phyloP scores from a whole-genome alignment of 2,113 vertebrate species.

The Bambusicola thoracicus region DNA sequence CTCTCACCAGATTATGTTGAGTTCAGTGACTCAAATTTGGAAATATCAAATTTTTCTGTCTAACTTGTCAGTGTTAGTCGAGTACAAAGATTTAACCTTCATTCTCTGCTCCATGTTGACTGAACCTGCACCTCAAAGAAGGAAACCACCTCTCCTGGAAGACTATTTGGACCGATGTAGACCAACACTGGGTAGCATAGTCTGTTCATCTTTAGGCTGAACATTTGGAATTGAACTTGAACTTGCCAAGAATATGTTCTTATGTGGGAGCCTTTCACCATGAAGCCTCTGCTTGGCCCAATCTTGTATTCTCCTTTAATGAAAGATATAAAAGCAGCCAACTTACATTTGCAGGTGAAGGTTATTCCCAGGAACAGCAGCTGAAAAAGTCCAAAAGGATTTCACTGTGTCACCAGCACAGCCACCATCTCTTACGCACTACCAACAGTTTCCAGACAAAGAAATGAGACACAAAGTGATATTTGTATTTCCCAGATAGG shows the following conservation, averaged over 20 bases:
- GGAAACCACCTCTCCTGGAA: background rate
- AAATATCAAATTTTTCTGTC: background rate
- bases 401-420: background rate
- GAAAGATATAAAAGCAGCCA: background rate
- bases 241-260: background rate
- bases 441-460: background rate
- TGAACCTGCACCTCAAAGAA: background rate
- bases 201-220: background rate
- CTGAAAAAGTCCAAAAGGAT: background rate
- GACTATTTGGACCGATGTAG: background rate
- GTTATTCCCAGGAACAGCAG: background rate
- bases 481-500: background rate
- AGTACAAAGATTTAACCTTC: background rate
- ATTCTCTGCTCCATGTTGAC: background rate
- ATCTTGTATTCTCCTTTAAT: background rate
- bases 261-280: background rate
- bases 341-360: background rate
- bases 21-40: background rate
- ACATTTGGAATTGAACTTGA: background rate
- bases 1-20: background rate
- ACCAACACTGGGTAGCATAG: background rate
- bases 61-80: background rate
- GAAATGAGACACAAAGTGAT: background rate
- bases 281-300: background rate
- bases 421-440: background rate